These are phyloP conservation scores for Dromius quadrimaculatus DNA, from an alignment of 2,888 invertebrate genomes.

Conservation along the genomic window DNA sequence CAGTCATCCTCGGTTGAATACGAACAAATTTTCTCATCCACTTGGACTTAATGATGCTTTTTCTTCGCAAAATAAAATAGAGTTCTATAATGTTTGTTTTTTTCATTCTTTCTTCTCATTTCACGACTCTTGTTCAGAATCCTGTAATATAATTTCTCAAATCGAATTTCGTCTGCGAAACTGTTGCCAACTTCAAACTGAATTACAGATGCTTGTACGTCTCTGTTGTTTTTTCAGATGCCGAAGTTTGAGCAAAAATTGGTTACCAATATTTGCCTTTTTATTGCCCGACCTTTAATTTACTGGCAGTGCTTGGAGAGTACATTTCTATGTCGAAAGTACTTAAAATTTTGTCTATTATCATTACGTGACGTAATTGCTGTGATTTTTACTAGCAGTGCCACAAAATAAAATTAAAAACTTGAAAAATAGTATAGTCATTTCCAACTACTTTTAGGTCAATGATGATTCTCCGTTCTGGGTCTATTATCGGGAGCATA, in stretches of 20 bases:
- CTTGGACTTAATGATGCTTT: slow-evolving; percentile 48
- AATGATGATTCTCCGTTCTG: too few relatives aligned
- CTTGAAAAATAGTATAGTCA: too few relatives aligned
- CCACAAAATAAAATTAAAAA: too few relatives aligned
- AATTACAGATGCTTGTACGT: slow-evolving; percentile 17
- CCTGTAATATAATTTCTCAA: slow-evolving; percentile 47
- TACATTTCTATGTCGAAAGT: too few relatives aligned
- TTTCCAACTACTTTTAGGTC: too few relatives aligned
- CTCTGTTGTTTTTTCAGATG: slow-evolving; percentile 6
- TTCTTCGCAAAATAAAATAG: slow-evolving; percentile 45
- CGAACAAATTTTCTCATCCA: slow-evolving; percentile 46
- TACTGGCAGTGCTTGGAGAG: too few relatives aligned
- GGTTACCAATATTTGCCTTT: not conserved
- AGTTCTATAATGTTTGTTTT: slow-evolving; percentile 47
- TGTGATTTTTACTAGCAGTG: too few relatives aligned
- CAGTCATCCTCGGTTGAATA: slow-evolving; percentile 24
- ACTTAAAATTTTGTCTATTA: too few relatives aligned
- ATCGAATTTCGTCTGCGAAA: slow-evolving; percentile 44
- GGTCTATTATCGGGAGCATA: too few relatives aligned
- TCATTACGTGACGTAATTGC: too few relatives aligned
- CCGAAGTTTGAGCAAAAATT: not conserved
- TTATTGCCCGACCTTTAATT: not conserved
- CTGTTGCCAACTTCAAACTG: slow-evolving; percentile 35
- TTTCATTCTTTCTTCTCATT: slow-evolving; percentile 43
- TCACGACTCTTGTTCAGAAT: slow-evolving; percentile 33